These are phyloP conservation scores for Unio delphinus DNA, from an alignment of 2,888 invertebrate genomes.

Conservation along the genomic window DNA sequence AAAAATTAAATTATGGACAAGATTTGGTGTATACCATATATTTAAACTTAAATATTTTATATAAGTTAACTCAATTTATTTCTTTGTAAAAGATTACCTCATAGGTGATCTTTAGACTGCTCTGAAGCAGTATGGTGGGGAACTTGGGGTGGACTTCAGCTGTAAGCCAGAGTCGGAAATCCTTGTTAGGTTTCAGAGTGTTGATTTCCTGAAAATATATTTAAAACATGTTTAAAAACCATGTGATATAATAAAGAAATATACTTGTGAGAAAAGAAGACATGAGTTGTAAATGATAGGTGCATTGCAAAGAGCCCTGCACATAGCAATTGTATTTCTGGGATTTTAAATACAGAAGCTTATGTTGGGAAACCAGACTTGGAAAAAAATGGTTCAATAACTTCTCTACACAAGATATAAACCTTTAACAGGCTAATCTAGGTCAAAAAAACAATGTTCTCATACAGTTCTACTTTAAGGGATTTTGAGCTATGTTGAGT, in stretches of 20 bases:
- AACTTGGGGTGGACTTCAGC: conserved; percentile 86
- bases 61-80: neutral
- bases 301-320: no score
- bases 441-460: neutral
- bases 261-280: neutral
- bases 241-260: neutral
- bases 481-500: no score
- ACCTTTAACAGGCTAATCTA: neutral
- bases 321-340: no score
- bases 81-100: conserved; percentile 74
- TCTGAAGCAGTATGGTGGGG: conserved; percentile 82
- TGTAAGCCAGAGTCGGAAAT: conserved; percentile 88
- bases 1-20: no score
- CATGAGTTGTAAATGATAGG: no score
- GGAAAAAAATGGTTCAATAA: neutral
- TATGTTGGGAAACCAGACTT: neutral
- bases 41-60: no score
- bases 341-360: no score
- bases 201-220: conserved; percentile 74
- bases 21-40: no score
- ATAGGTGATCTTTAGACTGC: conserved; percentile 84
- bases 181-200: conserved; percentile 71
- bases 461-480: no score
- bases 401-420: neutral
- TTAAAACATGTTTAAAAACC: neutral